Base-by-base conservation (phyloP, 2,888 invertebrate species). In the Hypercompe scribonia region DNA sequence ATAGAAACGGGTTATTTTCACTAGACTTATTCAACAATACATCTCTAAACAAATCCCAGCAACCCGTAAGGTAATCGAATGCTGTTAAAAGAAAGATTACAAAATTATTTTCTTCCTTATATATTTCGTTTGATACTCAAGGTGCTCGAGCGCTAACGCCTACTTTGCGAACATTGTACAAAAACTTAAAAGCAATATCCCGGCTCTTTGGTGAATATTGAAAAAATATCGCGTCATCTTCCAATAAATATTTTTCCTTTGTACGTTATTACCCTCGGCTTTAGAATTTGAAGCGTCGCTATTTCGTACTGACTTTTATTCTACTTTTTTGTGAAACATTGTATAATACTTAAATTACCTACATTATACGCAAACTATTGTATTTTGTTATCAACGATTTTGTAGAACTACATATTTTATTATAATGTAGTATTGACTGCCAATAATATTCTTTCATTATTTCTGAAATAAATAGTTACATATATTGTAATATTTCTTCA, bases 221-320 rank as follows among this genome's bases (percentile, higher is more conserved):
- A 50, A 76, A 78, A 78, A 79, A 76, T 66, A 79, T 77, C 73
- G 65, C 75, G 76, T 83, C 85, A 83, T 78, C 70, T 68, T 83
- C 78, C 72, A 73, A 78, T 75, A 75, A 71, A 74, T 74, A 64
- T 64, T 77, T 78, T 84, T 64, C 64, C 63, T 71, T 61, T 33
- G 65, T 64, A 58, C 70, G 66, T 75, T 74, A 82, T 71, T 76
- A 75, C 72, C 63, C 66, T 73, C 65, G 65, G 66, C 66, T 67
- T 46, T 39, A 67, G 21, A 31, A 21, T 42, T 46, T 46, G 66
- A 28, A 61, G 31, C 31, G 33, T 28, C n/a, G 36, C 34, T 28
- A 28, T 58, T 64, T 64, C 21, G 34, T 34, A 24, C 28, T 24
- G 34, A 64, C 34, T 34, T 31, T 28, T 24, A 10, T 64, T 64